phyloP scores from a whole-genome alignment of 2,888 invertebrate species.

The Chalcosyrphus nemorum region DNA sequence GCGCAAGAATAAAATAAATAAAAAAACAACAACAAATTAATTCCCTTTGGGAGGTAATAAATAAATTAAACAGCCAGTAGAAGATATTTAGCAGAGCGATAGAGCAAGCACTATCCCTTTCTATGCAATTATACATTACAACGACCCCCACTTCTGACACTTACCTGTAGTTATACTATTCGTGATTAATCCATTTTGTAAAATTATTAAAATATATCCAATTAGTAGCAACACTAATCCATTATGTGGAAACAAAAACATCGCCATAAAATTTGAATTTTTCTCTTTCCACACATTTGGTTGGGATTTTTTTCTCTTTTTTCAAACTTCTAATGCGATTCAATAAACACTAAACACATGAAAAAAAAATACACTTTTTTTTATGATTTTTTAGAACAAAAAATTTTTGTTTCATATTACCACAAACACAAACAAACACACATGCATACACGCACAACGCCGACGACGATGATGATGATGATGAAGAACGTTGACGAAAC shows the following conservation, averaged over 20 bases:
- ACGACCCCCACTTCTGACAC: slow-evolving; percentile 31
- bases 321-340: slow-evolving; percentile 14
- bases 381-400: slow-evolving; percentile 34
- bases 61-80: background rate
- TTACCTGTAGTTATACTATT: slow-evolving; percentile 78
- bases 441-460: background rate
- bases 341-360: background rate
- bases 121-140: background rate
- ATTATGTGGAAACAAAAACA: slow-evolving; percentile 88
- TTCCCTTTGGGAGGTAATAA: background rate
- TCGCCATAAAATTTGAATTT: slow-evolving; percentile 87
- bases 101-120: background rate
- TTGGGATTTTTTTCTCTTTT: no score
- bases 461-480: no score
- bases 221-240: slow-evolving; percentile 85
- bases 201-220: slow-evolving; percentile 78
- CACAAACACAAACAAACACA: background rate
- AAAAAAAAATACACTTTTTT: background rate
- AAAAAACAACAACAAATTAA: background rate
- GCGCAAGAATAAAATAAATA: background rate
- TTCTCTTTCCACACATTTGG: slow-evolving; percentile 86
- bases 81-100: background rate
- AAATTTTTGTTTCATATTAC: background rate
- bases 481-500: no score
- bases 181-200: slow-evolving; percentile 76